phyloP scores from a whole-genome alignment of 2,888 invertebrate genomes.

The Octodonta nipae region DNA sequence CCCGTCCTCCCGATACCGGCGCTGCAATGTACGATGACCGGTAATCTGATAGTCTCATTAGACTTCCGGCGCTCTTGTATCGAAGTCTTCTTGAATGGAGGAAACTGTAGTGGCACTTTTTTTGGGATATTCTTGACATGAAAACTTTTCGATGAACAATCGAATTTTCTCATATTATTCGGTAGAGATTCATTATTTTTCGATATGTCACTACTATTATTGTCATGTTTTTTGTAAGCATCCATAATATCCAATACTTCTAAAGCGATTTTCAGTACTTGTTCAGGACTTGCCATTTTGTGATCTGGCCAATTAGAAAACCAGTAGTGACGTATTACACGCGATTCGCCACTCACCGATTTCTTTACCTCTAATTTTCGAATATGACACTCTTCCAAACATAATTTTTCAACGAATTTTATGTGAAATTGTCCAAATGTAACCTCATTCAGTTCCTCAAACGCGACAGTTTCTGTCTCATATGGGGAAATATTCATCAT shows the following conservation, averaged over 20 bases:
- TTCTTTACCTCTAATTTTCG: constrained; percentile 25
- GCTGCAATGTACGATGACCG: constrained; percentile 67
- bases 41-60: constrained; percentile 30
- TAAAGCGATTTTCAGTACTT: constrained; percentile 67
- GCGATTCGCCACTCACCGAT: constrained; percentile 21
- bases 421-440: constrained; percentile 28
- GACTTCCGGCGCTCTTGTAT: constrained; percentile 18
- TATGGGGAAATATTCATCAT: constrained; percentile 16
- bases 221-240: constrained; percentile 13
- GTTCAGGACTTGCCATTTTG: constrained; percentile 74
- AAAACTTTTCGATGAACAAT: constrained; percentile 3
- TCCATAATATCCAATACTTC: constrained; percentile 48
- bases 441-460: constrained; percentile 29
- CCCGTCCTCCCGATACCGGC: constrained; percentile 87
- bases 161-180: constrained; percentile 17
- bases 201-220: constrained; percentile 14
- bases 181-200: constrained; percentile 11
- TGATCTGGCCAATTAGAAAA: constrained; percentile 93
- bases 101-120: constrained; percentile 8
- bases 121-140: constrained; percentile 5
- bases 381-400: constrained; percentile 28
- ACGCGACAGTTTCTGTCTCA: constrained; percentile 29
- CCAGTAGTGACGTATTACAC: constrained; percentile 67
- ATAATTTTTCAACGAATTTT: constrained; percentile 22
- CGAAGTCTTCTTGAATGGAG: too few relatives aligned